phyloP scores from a whole-genome alignment of 2,888 invertebrate genomes.

The Shargacucullia verbasci region DNA sequence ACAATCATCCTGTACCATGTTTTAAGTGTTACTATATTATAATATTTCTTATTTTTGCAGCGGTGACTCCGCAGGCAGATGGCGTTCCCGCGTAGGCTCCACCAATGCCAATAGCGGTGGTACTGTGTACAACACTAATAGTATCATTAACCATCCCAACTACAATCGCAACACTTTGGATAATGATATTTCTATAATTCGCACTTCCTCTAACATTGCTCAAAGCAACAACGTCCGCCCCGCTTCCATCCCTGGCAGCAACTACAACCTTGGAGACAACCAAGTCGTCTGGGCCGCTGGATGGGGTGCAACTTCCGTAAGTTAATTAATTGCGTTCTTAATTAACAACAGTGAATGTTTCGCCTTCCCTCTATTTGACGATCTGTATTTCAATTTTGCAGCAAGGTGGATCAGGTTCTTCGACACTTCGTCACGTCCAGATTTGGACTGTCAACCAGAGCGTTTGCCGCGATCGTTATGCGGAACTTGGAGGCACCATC shows the following conservation, averaged over 20 bases:
- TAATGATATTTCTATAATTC: constrained; percentile 74
- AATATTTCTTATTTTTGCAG: constrained; percentile 38
- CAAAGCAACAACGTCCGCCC: constrained; percentile 56
- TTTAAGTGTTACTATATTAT: no score
- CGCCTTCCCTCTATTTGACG: background rate
- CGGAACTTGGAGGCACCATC: constrained; percentile 1
- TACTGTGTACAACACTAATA: constrained; percentile 43
- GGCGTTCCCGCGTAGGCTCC: constrained; percentile 64
- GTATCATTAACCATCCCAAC: constrained; percentile 63
- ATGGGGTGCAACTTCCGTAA: constrained; percentile 75
- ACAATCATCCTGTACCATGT: no score
- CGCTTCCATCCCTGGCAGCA: constrained; percentile 62
- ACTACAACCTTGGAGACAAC: constrained; percentile 65
- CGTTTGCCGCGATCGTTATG: constrained; percentile 57
- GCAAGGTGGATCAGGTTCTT: constrained; percentile 36
- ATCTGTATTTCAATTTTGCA: constrained; percentile 23
- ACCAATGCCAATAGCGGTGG: constrained; percentile 66
- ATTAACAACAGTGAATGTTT: no score
- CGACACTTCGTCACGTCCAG: constrained; percentile 65
- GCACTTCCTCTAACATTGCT: constrained; percentile 53
- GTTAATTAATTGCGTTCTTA: constrained; percentile 23
- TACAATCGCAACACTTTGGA: constrained; percentile 61
- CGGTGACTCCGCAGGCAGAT: constrained; percentile 47
- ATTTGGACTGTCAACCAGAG: constrained; percentile 63
- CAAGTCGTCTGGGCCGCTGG: constrained; percentile 75